Percentiles rank a stretch among this genome's conserved stretches.
phyloP scores from a whole-genome alignment of 2,888 invertebrate species.

The Drosophila lutescens region DNA sequence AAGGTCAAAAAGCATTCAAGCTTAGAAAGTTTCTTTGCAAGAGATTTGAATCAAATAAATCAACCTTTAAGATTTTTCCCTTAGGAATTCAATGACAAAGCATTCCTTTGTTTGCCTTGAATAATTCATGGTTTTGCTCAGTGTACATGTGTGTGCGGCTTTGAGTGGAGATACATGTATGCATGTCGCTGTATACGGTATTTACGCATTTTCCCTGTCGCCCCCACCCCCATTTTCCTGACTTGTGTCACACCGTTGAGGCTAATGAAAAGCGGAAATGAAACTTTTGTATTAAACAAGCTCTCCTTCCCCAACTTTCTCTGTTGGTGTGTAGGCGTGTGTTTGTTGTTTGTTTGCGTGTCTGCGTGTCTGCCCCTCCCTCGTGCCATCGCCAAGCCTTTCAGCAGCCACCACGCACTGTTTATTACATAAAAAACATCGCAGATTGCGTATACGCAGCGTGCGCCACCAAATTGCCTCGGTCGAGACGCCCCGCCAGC shows the following conservation, averaged over 20 bases:
- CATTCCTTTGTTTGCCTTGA: not conserved
- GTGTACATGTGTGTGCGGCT: slow-evolving; percentile 24
- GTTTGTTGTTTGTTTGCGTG: slow-evolving; percentile 62
- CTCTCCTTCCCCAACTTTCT: slow-evolving; percentile 26
- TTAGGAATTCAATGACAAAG: not conserved
- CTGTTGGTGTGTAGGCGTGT: slow-evolving; percentile 42
- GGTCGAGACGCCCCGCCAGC: slow-evolving; percentile 31
- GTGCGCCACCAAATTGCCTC: slow-evolving; percentile 67
- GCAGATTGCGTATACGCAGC: slow-evolving; percentile 74
- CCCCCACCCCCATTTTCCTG: slow-evolving; percentile 33
- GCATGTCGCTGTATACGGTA: slow-evolving; percentile 49
- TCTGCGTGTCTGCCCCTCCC: slow-evolving; percentile 11
- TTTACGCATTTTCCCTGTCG: slow-evolving; percentile 68
- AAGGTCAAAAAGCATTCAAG: too few species aligned
- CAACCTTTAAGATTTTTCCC: too few species aligned
- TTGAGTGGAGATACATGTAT: slow-evolving; percentile 22
- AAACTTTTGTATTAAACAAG: slow-evolving; percentile 78
- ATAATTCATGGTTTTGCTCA: not conserved
- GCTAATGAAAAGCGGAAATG: slow-evolving; percentile 80
- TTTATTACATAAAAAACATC: slow-evolving; percentile 58
- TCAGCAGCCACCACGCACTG: slow-evolving; percentile 55
- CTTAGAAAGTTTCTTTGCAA: too few species aligned
- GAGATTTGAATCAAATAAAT: too few species aligned
- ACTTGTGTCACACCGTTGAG: slow-evolving; percentile 74
- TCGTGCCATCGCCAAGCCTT: slow-evolving; percentile 39